Evolutionary conservation across 2,888 invertebrate species (phyloP), one percentile per base, ranked within the genome.

Genomic region (Glaucopsyche alexis): DNA sequence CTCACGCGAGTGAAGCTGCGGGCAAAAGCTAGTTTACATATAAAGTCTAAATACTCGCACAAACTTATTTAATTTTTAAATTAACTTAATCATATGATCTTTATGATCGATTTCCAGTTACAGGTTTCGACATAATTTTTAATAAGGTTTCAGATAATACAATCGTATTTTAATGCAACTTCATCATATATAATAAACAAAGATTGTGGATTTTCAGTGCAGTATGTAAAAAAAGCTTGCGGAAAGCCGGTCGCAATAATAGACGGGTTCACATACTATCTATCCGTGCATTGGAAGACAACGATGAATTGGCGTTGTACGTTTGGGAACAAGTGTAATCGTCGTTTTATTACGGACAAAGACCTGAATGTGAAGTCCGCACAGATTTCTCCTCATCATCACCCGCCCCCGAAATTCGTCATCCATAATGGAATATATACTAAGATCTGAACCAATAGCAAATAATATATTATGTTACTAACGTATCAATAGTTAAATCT

Each of bases 211-310:
- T 55, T 78, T 78, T 64, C 75, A 81, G 82, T 80, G 5, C 73
- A 42, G 47, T 80, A 76, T 75, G 76, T 78, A 8, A 55, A 73
- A 49, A 81, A 80, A 2, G 14, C 40, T 1, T 42, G 74, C 7
- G 80, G 79, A 1, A 80, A 76, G 16, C 42, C 64, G 16, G 40
- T 83, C 13, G 79, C 79, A 3, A 40, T 83, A 8, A 47, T 82
- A 8, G 70, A 81, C 2, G 82, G 83, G 0, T 86, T 78, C 73
- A 82, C 83, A 0, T 87, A 81, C 75, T 84, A 83, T 75, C 76
- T 74, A 29, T 76, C 76, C 8, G 75, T 75, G 6, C 75, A 72
- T 7, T 74, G 75, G 19, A 52, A 65, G 16, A 76, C 11, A 0
- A 78, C 79, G 0, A 70, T 71, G 6, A 66, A 67, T 0, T 82